Conservation (phyloP, 2,797 vertebrate species). For the Tolypeutes matacus region DNA sequence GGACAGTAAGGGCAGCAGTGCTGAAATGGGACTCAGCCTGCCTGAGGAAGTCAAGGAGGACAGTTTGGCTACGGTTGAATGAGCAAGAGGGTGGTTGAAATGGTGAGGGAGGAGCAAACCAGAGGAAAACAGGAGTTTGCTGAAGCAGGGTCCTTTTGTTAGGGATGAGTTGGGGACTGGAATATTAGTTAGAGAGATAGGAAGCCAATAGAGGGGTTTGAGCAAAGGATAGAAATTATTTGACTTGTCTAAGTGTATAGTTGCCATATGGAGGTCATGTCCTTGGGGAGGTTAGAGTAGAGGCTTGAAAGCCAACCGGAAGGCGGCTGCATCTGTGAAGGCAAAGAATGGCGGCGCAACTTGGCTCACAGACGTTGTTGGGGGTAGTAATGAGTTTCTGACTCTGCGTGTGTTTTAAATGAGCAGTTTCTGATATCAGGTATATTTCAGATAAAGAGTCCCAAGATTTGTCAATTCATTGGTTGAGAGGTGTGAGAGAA, state of each 20-base stretch:
- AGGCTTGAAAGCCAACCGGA: no score
- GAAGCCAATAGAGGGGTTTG: background rate
- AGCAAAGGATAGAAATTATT: background rate
- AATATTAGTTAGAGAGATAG: background rate
- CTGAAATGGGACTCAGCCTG: no score
- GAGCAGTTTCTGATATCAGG: no score
- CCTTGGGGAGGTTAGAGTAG: background rate
- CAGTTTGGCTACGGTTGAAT: background rate
- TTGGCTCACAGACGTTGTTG: no score
- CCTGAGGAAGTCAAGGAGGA: no score
- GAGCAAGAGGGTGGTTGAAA: background rate
- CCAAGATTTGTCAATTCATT: background rate
- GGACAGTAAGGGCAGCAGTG: background rate
- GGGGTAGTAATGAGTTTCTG: background rate
- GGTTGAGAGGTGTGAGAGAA: background rate
- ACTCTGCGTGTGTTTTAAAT: no score
- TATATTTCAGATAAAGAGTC: background rate
- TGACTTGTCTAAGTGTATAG: fast-evolving
- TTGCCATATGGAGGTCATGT: no score
- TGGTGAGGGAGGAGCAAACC: fast-evolving
- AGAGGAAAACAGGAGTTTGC: background rate
- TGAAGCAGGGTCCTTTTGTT: background rate
- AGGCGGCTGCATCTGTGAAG: background rate
- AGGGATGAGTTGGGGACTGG: background rate
- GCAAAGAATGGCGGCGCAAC: background rate